Evolutionary conservation across 35 echinoderm and acorn worm genomes (phyloP).

Genomic region (Eucidaris tribuloides): DNA sequence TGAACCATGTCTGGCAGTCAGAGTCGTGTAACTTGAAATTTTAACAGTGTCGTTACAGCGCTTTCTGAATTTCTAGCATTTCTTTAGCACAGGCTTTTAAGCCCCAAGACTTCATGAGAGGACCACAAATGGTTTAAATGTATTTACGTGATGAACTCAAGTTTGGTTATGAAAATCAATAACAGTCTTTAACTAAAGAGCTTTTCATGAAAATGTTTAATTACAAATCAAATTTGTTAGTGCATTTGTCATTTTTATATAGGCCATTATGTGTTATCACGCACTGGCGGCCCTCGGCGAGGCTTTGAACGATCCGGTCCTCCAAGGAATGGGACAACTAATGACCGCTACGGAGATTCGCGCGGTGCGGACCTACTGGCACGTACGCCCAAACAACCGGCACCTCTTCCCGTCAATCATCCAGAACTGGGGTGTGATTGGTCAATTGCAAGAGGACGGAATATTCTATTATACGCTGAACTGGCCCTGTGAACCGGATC

Average conservation of each 20-base stretch:
- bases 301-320: constrained; percentile 45
- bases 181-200: too few species aligned
- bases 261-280: constrained; percentile 86
- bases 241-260: neutral
- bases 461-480: constrained; percentile 90
- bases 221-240: too few species aligned
- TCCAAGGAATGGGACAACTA: constrained; percentile 53
- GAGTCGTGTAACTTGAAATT: too few species aligned
- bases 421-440: constrained; percentile 57
- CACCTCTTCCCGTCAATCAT: constrained; percentile 74
- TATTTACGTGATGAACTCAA: too few species aligned
- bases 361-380: constrained; percentile 55
- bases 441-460: constrained; percentile 80
- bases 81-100: too few species aligned
- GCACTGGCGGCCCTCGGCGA: constrained; percentile 71
- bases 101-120: too few species aligned
- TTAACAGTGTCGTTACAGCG: too few species aligned
- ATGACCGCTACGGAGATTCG: constrained; percentile 75
- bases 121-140: too few species aligned
- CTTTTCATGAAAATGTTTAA: too few species aligned
- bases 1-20: too few species aligned
- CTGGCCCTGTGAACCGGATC: constrained; percentile 73
- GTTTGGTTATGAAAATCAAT: too few species aligned
- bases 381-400: constrained; percentile 59
- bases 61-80: too few species aligned